These are phyloP conservation scores for Muscina levida DNA, from an alignment of 2,888 invertebrate species.

Conservation along the genomic window DNA sequence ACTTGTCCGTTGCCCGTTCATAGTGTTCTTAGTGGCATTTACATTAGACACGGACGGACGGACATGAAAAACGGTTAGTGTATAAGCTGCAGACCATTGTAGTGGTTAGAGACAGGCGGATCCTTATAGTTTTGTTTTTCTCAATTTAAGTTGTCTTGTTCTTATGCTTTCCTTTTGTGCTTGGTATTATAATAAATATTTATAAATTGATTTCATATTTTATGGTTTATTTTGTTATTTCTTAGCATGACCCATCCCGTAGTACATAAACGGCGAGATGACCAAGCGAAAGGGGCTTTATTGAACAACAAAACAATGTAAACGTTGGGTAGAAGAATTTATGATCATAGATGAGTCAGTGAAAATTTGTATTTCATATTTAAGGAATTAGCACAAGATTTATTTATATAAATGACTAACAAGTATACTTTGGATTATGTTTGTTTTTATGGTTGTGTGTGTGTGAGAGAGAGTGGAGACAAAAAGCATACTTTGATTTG, in stretches of 20 bases:
- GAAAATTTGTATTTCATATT: slow-evolving; percentile 27
- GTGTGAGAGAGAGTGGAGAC: neutral
- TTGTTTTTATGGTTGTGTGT: neutral
- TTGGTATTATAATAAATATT: slow-evolving; percentile 62
- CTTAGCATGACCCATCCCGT: neutral
- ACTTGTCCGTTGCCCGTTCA: slow-evolving; percentile 10
- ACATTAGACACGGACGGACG: too few relatives aligned
- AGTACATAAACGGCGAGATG: neutral
- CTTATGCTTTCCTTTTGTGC: slow-evolving; percentile 14
- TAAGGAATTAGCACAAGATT: slow-evolving; percentile 36
- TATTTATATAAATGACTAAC: slow-evolving; percentile 45
- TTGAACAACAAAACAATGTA: slow-evolving; percentile 23
- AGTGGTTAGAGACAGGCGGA: too few relatives aligned
- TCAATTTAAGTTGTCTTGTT: neutral
- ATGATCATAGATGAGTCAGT: slow-evolving; percentile 57
- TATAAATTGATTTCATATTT: slow-evolving; percentile 67
- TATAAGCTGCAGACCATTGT: too few relatives aligned
- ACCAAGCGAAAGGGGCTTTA: neutral
- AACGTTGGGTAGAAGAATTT: slow-evolving; percentile 36
- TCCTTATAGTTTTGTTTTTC: neutral
- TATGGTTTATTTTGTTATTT: slow-evolving; percentile 46
- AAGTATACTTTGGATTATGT: neutral
- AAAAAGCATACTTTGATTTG: neutral
- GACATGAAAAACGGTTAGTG: too few relatives aligned
- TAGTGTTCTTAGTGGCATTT: slow-evolving; percentile 2